phyloP scores from a whole-genome alignment of 2,113 vertebrate species.

The Nothobranchius furzeri region DNA sequence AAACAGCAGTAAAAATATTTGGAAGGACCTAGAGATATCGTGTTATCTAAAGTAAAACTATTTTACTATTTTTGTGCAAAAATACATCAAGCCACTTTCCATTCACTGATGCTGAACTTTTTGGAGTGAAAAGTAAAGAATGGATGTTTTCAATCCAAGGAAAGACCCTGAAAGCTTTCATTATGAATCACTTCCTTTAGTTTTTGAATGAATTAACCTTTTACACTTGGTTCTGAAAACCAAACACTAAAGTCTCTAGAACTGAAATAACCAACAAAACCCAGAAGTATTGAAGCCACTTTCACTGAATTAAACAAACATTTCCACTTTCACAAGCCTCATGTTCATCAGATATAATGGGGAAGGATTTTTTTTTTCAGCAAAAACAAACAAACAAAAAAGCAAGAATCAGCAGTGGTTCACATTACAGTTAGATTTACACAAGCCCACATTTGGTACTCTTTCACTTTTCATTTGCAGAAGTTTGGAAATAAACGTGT shows the following conservation, averaged over 20 bases:
- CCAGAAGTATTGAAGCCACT: background rate
- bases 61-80: too few species aligned
- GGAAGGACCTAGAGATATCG: too few species aligned
- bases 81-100: background rate
- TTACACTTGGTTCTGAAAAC: too few species aligned
- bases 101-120: background rate
- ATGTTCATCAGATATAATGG: background rate
- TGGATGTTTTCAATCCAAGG: background rate
- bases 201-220: too few species aligned
- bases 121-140: background rate
- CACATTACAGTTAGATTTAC: background rate
- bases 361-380: constrained; percentile 6
- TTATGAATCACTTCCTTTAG: background rate
- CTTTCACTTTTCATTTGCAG: too few species aligned
- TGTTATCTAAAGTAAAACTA: too few species aligned
- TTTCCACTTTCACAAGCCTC: constrained; percentile 8
- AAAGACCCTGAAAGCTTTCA: background rate
- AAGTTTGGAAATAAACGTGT: too few species aligned
- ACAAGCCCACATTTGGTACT: too few species aligned
- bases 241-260: background rate
- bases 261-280: background rate
- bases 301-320: background rate
- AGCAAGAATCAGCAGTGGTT: constrained; percentile 14
- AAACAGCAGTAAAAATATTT: background rate
- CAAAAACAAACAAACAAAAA: constrained; percentile 11